Evolutionary conservation across 2,113 vertebrate genomes (phyloP), one percentile per base, ranked within the genome.

Genomic region (Microcebus ravelobensis): DNA sequence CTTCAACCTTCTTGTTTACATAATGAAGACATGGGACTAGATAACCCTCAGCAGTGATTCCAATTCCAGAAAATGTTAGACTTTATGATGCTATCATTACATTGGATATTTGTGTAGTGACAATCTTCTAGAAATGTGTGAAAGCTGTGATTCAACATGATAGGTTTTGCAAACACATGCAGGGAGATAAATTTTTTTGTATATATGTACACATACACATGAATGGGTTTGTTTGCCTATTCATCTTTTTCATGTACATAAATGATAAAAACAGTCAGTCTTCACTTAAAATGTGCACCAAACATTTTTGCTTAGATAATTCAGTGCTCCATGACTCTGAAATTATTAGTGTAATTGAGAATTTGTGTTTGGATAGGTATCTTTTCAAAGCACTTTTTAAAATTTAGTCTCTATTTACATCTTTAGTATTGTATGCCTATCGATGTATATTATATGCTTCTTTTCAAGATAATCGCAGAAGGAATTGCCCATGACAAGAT

Each of bases 391-490:
- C 31, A 74, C 8, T 93, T 67, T 67, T 34, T 80, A 91, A 82
- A 95, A 88, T 21, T 48, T 74, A 59, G 14, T 36, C 50, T 92
- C 77, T 93, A 57, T 86, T 91, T 94, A 89, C 20, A 36, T 29
- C 31, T 85, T 91, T 31, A 91, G 20, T 34, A 74, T 81, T 90
- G 5, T 63, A 65, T 34, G 13, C 3, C 13, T 88, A 45, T 45
- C 45, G 2, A 86, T 52, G 23, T 25, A 21, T 36, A 67, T 36
- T 34, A 45, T 45, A 76, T 61, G 36, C 45, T 89, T 68, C 23
- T 92, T 94, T 29, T 94, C 36, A 94, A 68, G 81, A 90, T 74
- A 67, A 50, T 84, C 73, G 18, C 50, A 85, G 55, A 92, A 93
- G 73, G 36, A 95, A 74, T 94, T 74, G 36, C 2, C n/a, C 20